Base-by-base conservation (phyloP, 1,140 invertebrate genomes). In the Gryllus bimaculatus region DNA sequence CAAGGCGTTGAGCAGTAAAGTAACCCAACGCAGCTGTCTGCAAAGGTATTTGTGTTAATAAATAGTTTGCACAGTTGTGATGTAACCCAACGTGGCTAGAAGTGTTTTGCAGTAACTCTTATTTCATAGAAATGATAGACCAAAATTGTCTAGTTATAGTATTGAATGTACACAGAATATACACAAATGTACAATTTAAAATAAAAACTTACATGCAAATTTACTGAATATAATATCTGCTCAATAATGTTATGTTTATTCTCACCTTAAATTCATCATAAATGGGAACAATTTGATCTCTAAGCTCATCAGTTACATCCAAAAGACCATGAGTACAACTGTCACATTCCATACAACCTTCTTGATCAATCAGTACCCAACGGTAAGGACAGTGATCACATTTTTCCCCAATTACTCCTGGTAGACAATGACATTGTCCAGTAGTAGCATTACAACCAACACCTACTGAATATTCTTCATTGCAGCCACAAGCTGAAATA, bases 351-450 rank as follows among this genome's bases (percentile, higher is more conserved):
- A 91, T 88, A 83, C 93, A 95, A 3, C 93, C 93, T 78, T 90
- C 85, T 21, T 91, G 89, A 73, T 90, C 89, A 12, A 93, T 89
- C 80, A 93, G 87, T 0, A 93, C 90, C 91, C 92, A 96, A 82
- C 96, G 90, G 82, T 93, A 89, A 0, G 96, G 95, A 86, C 98
- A 99, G 8, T 93, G 91, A 82, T 99, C 96, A 86, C 98, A 99
- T 83, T 96, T 96, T 83, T 95, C 93, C 0, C 98, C 98, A 73
- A 97, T 92, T 0, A 99, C 98, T 18, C 97, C 97, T 0, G 95
- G 95, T 39, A 99, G 86, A 87, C 98, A 99, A 78, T 94, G 91
- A 85, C 98, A 99, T 81, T 97, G 94, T 0, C 98, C 98, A 5
- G 93, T 98, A 12, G 88, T 83, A 0, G 92, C 89, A 85, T 98